Percentiles rank a stretch among this genome's conserved stretches.
These are phyloP conservation scores for Drosophila obscura DNA, from an alignment of 1,140 invertebrate genomes.

Conservation along the genomic window DNA sequence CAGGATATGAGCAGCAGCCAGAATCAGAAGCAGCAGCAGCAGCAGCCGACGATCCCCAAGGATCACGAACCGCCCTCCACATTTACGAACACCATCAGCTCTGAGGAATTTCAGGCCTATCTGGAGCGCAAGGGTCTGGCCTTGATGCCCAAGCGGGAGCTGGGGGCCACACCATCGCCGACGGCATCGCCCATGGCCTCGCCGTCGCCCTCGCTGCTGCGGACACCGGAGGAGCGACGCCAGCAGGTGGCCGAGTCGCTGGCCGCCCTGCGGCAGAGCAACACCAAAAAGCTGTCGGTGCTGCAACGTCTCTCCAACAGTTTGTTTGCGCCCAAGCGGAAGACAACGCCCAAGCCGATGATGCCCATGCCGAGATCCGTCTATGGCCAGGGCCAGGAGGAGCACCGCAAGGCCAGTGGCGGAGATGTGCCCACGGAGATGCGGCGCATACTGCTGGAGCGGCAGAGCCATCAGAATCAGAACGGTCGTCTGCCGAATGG, in stretches of 20 bases:
- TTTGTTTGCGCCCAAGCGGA: constrained; percentile 68
- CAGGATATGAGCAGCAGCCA: not conserved
- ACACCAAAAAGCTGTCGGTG: constrained; percentile 73
- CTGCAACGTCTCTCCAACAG: constrained; percentile 74
- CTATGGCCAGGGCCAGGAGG: constrained; percentile 13
- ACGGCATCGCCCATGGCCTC: constrained; percentile 4
- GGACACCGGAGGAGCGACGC: constrained; percentile 44
- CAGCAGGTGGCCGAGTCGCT: constrained; percentile 52
- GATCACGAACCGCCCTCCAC: constrained; percentile 12
- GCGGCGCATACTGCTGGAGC: constrained; percentile 69
- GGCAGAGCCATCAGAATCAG: constrained; percentile 45
- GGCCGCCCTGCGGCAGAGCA: constrained; percentile 52
- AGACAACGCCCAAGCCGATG: constrained; percentile 59
- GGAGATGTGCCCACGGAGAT: constrained; percentile 33
- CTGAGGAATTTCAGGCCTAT: constrained; percentile 80
- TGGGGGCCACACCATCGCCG: constrained; percentile 10
- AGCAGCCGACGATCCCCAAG: not conserved
- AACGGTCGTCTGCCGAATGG: not conserved
- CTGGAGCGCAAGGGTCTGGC: constrained; percentile 75
- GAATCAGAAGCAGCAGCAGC: not conserved
- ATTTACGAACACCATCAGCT: constrained; percentile 81
- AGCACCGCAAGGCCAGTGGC: constrained; percentile 10
- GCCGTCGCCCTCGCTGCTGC: constrained; percentile 6
- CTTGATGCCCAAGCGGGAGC: constrained; percentile 61
- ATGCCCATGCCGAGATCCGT: constrained; percentile 34